Percentiles rank a stretch among this genome's conserved stretches.
Conservation (phyloP, 2,113 vertebrate species). For the Oncorhynchus keta region DNA sequence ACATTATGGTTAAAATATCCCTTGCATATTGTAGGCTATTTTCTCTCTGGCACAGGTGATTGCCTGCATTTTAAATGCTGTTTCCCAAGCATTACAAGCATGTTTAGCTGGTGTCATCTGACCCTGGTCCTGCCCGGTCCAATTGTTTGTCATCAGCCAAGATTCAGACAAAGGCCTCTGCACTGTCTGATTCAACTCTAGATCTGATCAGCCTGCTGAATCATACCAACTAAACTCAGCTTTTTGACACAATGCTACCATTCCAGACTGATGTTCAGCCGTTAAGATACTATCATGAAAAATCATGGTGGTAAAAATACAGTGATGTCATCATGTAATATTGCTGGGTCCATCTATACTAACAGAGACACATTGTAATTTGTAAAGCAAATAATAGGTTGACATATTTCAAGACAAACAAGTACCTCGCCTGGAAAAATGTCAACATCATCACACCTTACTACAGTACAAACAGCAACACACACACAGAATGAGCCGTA, state of each 20-base stretch:
- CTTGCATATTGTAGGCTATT: background rate
- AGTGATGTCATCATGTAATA: background rate
- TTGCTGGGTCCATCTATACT: background rate
- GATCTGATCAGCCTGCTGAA: background rate
- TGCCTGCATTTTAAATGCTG: background rate
- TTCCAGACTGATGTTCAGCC: background rate
- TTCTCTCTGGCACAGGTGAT: background rate
- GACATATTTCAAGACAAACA: background rate
- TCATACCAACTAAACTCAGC: background rate
- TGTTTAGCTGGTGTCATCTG: background rate
- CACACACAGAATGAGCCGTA: background rate
- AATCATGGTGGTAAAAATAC: background rate
- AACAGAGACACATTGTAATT: background rate
- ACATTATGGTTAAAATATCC: background rate
- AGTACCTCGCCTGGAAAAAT: background rate
- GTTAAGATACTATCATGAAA: background rate
- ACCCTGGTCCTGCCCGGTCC: background rate
- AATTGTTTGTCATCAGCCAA: background rate
- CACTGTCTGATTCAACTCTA: background rate
- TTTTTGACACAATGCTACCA: background rate
- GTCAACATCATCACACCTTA: background rate
- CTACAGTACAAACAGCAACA: background rate
- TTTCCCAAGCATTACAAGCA: background rate
- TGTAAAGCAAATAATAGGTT: background rate
- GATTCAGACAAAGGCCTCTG: background rate